Evolutionary conservation across 2,888 invertebrate genomes (phyloP), one percentile per base, ranked within the genome.

Genomic region (Cybosia mesomella): DNA sequence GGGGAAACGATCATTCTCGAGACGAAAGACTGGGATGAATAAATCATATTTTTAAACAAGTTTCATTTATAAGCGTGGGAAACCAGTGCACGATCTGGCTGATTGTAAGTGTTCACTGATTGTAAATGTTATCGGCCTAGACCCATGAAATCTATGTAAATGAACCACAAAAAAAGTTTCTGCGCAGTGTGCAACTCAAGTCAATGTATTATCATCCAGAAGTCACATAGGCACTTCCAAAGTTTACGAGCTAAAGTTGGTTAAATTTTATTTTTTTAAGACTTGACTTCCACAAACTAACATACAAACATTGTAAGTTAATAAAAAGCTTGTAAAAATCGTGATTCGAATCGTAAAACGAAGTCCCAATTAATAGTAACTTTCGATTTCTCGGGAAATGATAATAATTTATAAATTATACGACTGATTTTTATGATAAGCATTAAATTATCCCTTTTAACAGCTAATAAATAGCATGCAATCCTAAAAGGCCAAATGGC

Each of bases 401-500:
- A 21, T 54, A 34, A 63, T 63, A 63, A 22, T 15, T 63, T 54
- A 53, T 34, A 22, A 63, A 63, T 54, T 32, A 34, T 22, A 21
- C 21, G 39, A 64, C 32, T 36, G 21, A 61, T n/a, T 61, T 67
- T 67, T 67, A 67, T 64, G 60, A 13, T 39, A 43, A 22, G 32
- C 61, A 57, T 58, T 55, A 43, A 61, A 61, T 66, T 68, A 71
- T 61, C 58, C 60, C 71, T 58, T 64, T 71, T 66, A 67, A 63
- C 63, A 68, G 22, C 72, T 77, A 67, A 76, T 74, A 70, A 49
- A 71, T 75, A 76, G 59, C 62, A 60, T 57, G 39, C 58, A 71
- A 72, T 69, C 60, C n/a, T 58, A 28, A 34, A 53, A 63, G 1
- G 22, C 64, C 79, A 79, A 67, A 77, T 76, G 71, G 70, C 43